Evolutionary conservation across 2,113 vertebrate genomes (phyloP).

Genomic region (Vulpes lagopus): DNA sequence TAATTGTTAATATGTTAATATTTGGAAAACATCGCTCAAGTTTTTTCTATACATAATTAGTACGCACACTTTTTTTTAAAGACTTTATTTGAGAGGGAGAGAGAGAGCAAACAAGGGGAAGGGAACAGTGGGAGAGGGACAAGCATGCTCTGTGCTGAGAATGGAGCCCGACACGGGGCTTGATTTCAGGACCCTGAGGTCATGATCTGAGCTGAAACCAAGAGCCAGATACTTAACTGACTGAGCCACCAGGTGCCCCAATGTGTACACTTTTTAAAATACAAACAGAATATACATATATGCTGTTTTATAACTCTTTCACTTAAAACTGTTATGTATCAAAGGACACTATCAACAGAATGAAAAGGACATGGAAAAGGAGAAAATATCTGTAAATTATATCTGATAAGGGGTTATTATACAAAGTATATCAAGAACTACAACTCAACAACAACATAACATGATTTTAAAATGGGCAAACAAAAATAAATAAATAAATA

Average conservation of each 20-base stretch:
- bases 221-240: no score
- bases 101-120: no score
- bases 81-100: no score
- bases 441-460: slow-evolving; percentile 11
- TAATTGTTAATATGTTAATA: neutral
- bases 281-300: neutral
- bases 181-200: no score
- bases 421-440: neutral
- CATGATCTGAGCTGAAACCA: no score
- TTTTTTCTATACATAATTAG: neutral
- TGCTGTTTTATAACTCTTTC: neutral
- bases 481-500: no score
- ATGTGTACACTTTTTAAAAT: neutral
- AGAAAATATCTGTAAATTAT: neutral
- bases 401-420: neutral
- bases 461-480: neutral
- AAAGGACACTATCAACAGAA: neutral
- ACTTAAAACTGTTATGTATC: neutral
- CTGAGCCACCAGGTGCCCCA: no score
- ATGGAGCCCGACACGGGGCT: no score
- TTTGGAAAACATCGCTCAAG: neutral
- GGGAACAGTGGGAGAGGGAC: no score
- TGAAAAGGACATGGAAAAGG: neutral
- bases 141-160: no score
- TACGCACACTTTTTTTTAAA: neutral